Evolutionary conservation across 1,140 invertebrate species (phyloP).

Genomic region (Hormaphis cornu): DNA sequence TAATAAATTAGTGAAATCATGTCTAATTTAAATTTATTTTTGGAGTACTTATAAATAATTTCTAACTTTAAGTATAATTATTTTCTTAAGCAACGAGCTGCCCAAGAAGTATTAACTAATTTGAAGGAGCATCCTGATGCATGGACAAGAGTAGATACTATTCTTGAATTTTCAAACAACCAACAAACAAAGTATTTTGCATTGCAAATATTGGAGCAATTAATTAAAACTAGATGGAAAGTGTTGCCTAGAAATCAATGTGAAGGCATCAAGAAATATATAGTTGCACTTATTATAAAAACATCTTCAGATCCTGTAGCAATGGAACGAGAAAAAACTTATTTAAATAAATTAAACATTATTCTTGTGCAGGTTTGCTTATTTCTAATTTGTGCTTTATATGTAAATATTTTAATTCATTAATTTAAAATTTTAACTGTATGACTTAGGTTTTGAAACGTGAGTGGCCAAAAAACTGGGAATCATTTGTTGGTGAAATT

Average conservation of each 20-base stretch:
- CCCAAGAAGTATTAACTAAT: slow-evolving; percentile 88
- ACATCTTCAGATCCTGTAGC: slow-evolving; percentile 84
- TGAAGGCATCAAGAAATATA: slow-evolving; percentile 99
- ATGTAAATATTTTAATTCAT: background rate
- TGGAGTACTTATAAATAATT: background rate
- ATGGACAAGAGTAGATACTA: slow-evolving; percentile 97
- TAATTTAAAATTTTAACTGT: background rate
- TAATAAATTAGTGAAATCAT: no score
- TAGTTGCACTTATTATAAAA: slow-evolving; percentile 96
- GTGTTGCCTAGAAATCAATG: slow-evolving; percentile 94
- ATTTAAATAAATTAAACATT: slow-evolving; percentile 97
- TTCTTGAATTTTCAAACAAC: slow-evolving; percentile 84
- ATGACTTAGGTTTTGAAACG: slow-evolving; percentile 82
- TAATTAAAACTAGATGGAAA: slow-evolving; percentile 99
- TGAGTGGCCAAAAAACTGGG: slow-evolving; percentile 99
- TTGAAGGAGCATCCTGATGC: slow-evolving; percentile 98
- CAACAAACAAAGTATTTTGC: slow-evolving; percentile 99
- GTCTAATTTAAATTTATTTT: slow-evolving; percentile 8
- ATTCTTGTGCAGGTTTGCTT: slow-evolving; percentile 78
- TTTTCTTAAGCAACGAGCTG: slow-evolving; percentile 66
- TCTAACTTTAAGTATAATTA: background rate
- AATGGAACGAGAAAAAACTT: slow-evolving; percentile 89
- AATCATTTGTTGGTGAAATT: slow-evolving; percentile 97
- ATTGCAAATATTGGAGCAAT: slow-evolving; percentile 96
- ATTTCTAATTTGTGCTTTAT: background rate